Evolutionary conservation across 2,888 invertebrate genomes (phyloP), one percentile per base, ranked within the genome.

Genomic region (Cryptophagus acutangulus): DNA sequence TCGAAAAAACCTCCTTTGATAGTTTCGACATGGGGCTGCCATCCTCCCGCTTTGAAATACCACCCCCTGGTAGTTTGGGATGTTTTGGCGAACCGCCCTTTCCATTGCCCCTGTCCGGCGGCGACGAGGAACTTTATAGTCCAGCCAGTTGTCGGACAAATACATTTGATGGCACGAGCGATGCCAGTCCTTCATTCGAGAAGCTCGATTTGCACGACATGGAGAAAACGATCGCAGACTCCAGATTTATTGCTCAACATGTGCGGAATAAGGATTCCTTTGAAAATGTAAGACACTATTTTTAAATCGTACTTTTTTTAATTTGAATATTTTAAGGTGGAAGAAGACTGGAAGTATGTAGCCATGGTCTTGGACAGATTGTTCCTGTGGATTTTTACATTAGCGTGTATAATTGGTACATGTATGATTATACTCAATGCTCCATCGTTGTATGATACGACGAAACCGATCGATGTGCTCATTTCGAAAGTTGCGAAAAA

Each of bases 271-370:
- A 91, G 73, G 92, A 93, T 73, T 87, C 87, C 70, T 93, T 91
- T 71, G 91, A 90, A 71, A 88, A 85, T 71, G 92, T 92, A 76
- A 85, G 88, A 83, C 8, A 29, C 12, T 29, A 15, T n/a, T n/a
- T 29, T 17, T 5, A n/a, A n/a, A 29, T 29, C 8, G 12, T 6
- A 29, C n/a, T 2, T 16, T 8, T 35, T 13, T 2, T 38, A 36
- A 30, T 26, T 17, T 33, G 24, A 3, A n/a, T n/a, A n/a, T 17
- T 29, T 17, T 41, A 36, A 91, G 91, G 89, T 92, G 62, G 89
- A 88, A 71, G 93, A 94, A 73, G 96, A 96, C 73, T 96, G 96
- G 96, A 95, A 95, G 71, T 96, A 93, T 75, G 93, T 96, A 43
- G 84, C 84, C 40, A 89, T 95, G 92, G 95, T 96, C 51, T 77